phyloP scores from a whole-genome alignment of 1,140 invertebrate genomes.

The Oedothorax gibbosus region DNA sequence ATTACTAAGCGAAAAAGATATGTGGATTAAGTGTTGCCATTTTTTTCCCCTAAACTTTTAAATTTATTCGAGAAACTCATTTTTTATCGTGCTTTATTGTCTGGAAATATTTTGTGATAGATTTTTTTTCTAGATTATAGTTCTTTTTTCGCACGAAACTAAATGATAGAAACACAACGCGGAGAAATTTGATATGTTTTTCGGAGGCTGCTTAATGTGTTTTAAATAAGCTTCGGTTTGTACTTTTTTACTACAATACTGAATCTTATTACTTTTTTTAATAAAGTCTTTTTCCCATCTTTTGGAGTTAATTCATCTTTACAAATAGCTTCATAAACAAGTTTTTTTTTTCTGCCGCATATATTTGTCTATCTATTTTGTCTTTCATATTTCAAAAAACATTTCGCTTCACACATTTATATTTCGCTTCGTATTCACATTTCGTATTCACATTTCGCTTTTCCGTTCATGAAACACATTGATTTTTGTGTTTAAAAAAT shows the following conservation, averaged over 20 bases:
- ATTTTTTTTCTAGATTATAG: not conserved
- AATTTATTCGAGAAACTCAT: not conserved
- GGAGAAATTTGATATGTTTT: conserved; percentile 21
- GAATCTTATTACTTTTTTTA: not conserved
- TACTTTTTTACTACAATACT: not conserved
- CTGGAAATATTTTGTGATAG: conserved; percentile 4
- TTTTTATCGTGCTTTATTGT: conserved; percentile 12
- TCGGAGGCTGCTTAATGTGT: conserved; percentile 3
- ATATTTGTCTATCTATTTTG: not conserved
- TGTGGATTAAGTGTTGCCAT: conserved; percentile 19
- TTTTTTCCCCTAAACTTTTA: conserved; percentile 1
- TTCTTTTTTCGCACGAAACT: conserved; percentile 1
- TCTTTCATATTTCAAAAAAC: too few species aligned
- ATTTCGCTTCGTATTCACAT: too few species aligned
- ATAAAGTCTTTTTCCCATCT: not conserved
- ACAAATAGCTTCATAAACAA: not conserved
- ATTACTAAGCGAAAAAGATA: conserved; percentile 6
- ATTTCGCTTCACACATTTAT: too few species aligned
- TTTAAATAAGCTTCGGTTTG: conserved; percentile 12
- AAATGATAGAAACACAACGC: not conserved
- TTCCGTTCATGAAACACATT: too few species aligned
- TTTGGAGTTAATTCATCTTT: not conserved
- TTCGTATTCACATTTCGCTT: too few species aligned
- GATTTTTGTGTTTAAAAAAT: too few species aligned
- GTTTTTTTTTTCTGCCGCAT: not conserved